A percentile compares a stretch with the other conserved stretches of the same genome.
phyloP scores from a whole-genome alignment of 2,888 invertebrate genomes.

The Drosophila neutralis region DNA sequence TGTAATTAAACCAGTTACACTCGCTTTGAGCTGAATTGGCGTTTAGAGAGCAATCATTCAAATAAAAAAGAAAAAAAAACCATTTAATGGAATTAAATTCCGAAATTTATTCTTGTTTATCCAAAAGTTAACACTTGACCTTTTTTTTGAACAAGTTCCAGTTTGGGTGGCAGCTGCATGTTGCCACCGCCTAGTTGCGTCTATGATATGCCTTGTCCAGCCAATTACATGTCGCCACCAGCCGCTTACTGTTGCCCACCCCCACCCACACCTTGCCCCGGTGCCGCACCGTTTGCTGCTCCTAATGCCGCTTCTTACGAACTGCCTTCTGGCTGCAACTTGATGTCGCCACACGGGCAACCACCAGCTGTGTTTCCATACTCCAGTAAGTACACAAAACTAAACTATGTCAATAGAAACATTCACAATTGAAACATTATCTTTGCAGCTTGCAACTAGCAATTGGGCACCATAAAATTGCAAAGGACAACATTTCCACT shows the following conservation, averaged over 20 bases:
- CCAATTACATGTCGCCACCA: background rate
- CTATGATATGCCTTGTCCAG: conserved; percentile 10
- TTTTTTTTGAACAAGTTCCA: background rate
- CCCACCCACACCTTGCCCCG: background rate
- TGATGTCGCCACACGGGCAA: conserved; percentile 3
- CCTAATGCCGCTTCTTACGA: background rate
- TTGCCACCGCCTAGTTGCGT: background rate
- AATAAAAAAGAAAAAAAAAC: background rate
- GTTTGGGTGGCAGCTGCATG: conserved; percentile 6
- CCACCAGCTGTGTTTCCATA: conserved; percentile 34
- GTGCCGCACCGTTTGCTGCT: background rate
- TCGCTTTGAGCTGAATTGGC: background rate
- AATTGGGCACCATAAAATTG: background rate
- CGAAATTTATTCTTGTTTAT: too few relatives aligned
- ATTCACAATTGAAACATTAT: background rate
- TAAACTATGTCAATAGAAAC: background rate
- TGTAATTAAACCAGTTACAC: background rate
- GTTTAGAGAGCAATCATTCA: background rate
- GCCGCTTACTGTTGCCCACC: background rate
- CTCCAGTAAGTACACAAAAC: conserved; percentile 7
- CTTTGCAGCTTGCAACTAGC: background rate
- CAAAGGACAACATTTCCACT: background rate
- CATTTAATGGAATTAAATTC: background rate
- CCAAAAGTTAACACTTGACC: background rate
- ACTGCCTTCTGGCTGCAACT: background rate